Base-by-base conservation (phyloP, 2,113 vertebrate genomes). In the Lanius collurio region DNA sequence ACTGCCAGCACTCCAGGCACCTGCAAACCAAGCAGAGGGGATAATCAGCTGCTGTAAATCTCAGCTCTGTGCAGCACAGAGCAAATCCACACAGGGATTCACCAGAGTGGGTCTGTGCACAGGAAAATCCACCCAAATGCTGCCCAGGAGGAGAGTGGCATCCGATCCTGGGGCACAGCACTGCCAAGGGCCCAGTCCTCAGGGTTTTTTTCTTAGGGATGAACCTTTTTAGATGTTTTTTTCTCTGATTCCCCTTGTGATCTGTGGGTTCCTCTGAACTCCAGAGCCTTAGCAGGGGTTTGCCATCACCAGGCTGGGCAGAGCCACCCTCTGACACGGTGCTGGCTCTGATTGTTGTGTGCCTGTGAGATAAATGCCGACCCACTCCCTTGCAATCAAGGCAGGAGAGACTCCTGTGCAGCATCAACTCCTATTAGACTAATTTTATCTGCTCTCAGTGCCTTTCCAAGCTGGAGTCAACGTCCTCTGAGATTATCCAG, bases 371-470 rank as follows among this genome's bases (percentile, higher is more conserved):
- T 19, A 44, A 89, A 91, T 1, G 1, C 87, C 92, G 74, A 56
- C 56, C 84, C 21, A 50, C 42, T 7, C 65, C 47, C 49, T 68
- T 7, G 50, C 63, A 31, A 35, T 68, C 78, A 26, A 69, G 41
- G 33, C n/a, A 91, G 42, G 59, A 78, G 81, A 93, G 94, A 76
- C 89, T 46, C 62, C 96, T 97, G 94, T 2, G 33, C 27, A 93
- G 88, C 94, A 91, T 96, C 97, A 97, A 71, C 93, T 67, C 92
- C 64, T 90, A 95, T 97, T 97, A 97, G 10, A 82, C 86, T 97
- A 97, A 97, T 96, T 96, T 95, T 92, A 94, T 95, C 95, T 95
- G 95, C 95, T 94, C 96, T 78, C 53, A 41, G 78, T 86, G 94
- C 82, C 75, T 96, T 44, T 79, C 95, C 17, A 59, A 87, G 91